These are phyloP conservation scores for Lycopodina hypogea DNA, from an alignment of 37 sponge, comb jelly and placozoan genomes.

Conservation along the genomic window DNA sequence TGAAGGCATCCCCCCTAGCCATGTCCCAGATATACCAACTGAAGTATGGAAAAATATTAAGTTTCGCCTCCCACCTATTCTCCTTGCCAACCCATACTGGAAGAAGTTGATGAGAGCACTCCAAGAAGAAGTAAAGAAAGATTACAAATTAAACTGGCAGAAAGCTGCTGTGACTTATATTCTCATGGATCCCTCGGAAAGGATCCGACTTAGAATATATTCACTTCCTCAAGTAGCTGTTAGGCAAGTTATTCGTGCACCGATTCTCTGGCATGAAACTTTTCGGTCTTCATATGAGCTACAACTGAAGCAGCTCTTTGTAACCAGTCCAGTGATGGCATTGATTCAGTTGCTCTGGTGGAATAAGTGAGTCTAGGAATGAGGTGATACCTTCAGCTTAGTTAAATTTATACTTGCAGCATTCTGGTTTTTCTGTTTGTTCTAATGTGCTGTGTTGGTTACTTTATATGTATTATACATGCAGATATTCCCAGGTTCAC, in stretches of 20 bases:
- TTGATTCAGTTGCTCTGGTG: constrained; percentile 81
- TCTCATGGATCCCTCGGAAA: constrained; percentile 76
- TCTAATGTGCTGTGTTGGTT: no score
- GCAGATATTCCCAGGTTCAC: constrained; percentile 58
- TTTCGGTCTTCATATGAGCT: constrained; percentile 19
- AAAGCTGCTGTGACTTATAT: constrained; percentile 86
- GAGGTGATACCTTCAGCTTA: background rate
- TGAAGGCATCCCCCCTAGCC: constrained; percentile 49
- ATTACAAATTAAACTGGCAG: constrained; percentile 76
- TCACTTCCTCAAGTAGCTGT: constrained; percentile 50
- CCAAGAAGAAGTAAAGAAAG: constrained; percentile 59
- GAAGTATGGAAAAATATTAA: constrained; percentile 46
- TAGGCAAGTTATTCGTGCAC: constrained; percentile 67
- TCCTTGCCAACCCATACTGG: constrained; percentile 60
- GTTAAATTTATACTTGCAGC: background rate
- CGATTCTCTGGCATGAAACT: constrained; percentile 82
- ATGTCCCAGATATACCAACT: constrained; percentile 64
- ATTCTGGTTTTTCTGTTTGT: background rate
- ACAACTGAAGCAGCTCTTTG: constrained; percentile 69
- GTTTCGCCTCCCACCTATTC: constrained; percentile 20
- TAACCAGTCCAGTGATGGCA: constrained; percentile 61
- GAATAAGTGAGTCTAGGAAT: constrained; percentile 51
- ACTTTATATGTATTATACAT: background rate
- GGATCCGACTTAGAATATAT: constrained; percentile 68
- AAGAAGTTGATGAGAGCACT: constrained; percentile 35